phyloP scores from a whole-genome alignment of 2,797 vertebrate genomes.

The Girardinus metallicus region DNA sequence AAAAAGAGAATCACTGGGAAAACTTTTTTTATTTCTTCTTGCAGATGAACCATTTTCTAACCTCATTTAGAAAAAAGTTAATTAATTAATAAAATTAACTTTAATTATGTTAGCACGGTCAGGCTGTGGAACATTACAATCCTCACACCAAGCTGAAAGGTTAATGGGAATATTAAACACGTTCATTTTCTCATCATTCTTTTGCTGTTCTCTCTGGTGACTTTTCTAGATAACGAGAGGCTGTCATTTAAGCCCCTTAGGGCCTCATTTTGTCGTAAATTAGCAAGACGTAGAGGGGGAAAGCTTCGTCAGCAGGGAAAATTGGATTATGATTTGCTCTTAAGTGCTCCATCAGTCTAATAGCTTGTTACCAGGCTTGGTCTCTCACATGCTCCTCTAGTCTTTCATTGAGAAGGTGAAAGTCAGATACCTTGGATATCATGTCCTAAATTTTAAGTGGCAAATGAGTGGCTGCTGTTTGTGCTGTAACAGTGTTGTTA shows the following conservation, averaged over 20 bases:
- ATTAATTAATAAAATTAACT: constrained; percentile 50
- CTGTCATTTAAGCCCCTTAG: constrained; percentile 47
- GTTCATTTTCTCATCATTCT: constrained; percentile 53
- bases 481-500: neutral
- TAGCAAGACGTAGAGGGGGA: constrained; percentile 39
- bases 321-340: constrained; percentile 77
- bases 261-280: constrained; percentile 65
- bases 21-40: neutral
- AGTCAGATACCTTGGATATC: constrained; percentile 31
- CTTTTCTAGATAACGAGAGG: constrained; percentile 55
- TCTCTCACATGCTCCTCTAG: constrained; percentile 35
- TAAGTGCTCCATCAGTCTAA: constrained; percentile 71
- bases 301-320: constrained; percentile 69
- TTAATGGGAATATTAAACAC: constrained; percentile 66
- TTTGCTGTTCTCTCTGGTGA: constrained; percentile 17
- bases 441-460: constrained; percentile 34
- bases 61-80: neutral
- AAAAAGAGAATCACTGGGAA: neutral
- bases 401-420: constrained; percentile 25
- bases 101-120: constrained; percentile 57
- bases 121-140: constrained; percentile 32
- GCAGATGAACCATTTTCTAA: neutral
- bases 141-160: constrained; percentile 49
- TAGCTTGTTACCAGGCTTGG: constrained; percentile 61
- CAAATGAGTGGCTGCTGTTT: constrained; percentile 9